Conservation (phyloP, 2,113 vertebrate species). For the Neotoma lepida region DNA sequence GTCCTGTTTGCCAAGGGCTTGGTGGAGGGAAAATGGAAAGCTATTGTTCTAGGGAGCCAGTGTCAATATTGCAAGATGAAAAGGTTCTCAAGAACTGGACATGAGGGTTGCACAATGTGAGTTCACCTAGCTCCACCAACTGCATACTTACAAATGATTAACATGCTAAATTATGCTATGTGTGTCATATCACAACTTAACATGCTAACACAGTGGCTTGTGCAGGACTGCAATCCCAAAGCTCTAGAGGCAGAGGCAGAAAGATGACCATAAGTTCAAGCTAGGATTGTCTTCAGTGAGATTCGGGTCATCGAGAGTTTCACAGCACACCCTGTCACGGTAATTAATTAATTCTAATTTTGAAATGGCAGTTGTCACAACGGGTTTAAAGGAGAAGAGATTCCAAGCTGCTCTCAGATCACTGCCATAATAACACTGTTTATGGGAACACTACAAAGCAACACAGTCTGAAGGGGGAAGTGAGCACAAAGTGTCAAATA, state of each 20-base stretch:
- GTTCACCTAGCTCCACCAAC: background rate
- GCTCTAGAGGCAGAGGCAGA: background rate
- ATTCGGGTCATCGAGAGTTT: background rate
- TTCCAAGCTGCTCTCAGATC: background rate
- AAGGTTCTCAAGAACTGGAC: background rate
- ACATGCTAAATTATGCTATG: background rate
- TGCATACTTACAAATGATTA: background rate
- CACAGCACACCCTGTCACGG: background rate
- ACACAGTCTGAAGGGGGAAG: background rate
- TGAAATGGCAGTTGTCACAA: background rate
- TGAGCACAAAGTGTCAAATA: background rate
- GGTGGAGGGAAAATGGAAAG: background rate
- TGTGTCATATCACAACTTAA: background rate
- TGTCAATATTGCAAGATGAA: background rate
- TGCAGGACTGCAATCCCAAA: background rate
- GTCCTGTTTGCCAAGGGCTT: background rate
- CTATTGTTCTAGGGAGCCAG: background rate
- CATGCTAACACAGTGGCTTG: background rate
- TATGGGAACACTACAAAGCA: background rate
- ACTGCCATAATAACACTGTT: background rate
- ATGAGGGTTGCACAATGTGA: background rate
- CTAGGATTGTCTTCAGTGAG: background rate
- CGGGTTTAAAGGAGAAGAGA: background rate
- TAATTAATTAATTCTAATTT: constrained; percentile 26
- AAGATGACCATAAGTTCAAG: background rate